Evolutionary conservation across 2,113 vertebrate genomes (phyloP).

Genomic region (Dromiciops gliroides): DNA sequence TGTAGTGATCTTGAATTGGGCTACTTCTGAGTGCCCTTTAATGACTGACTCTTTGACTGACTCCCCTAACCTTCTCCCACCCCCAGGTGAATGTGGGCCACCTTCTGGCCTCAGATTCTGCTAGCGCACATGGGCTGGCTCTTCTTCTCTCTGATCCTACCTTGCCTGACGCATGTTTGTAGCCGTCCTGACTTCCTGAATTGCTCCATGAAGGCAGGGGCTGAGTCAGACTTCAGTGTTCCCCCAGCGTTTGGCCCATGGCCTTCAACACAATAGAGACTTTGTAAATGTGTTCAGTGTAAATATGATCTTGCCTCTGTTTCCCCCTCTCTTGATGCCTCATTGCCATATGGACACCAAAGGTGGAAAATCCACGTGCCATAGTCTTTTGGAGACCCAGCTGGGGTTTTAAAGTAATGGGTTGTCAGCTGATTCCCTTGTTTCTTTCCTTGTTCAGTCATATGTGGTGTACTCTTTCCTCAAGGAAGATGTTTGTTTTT

Average conservation of each 20-base stretch:
- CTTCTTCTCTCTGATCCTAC: background rate
- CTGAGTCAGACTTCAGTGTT: background rate
- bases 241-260: background rate
- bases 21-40: background rate
- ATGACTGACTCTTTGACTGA: background rate
- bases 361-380: background rate
- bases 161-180: background rate
- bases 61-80: background rate
- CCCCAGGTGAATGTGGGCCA: background rate
- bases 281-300: background rate
- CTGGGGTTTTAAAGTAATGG: slow-evolving; percentile 28
- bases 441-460: slow-evolving; percentile 3
- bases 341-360: background rate
- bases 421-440: slow-evolving; percentile 25
- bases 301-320: background rate
- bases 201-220: background rate
- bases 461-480: background rate
- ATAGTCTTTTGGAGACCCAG: slow-evolving; percentile 5
- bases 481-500: background rate
- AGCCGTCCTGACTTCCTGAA: background rate
- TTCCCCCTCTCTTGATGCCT: background rate
- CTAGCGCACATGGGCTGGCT: background rate
- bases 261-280: background rate
- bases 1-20: background rate
- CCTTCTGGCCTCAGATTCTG: background rate